Evolutionary conservation across 2,888 invertebrate species (phyloP), one percentile per base, ranked within the genome.

Genomic region (Platypus cylindrus): DNA sequence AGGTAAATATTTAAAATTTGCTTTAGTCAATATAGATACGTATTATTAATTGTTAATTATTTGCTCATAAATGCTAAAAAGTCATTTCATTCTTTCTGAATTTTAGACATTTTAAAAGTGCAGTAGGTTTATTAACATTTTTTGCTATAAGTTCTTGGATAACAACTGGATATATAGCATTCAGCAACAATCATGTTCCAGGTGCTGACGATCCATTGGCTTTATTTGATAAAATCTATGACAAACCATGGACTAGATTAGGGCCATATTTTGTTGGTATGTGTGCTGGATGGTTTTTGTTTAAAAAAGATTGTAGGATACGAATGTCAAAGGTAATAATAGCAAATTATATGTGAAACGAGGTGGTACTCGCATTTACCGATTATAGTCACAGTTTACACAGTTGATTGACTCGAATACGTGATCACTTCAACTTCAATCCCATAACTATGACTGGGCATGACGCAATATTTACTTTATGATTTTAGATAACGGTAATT

Each of bases 241-340:
- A 86, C 62, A 87, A 86, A 59, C 86, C 86, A 1, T 87, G 86
- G 84, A 86, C 86, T 0, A 62, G 86, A 37, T 62, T 86, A 9
- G 86, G 86, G 0, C 86, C 86, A 0, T 87, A 86, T 58, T 64
- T 86, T 2, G 77, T 86, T 33, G 86, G 86, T 45, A 86, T 87
- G 83, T 68, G 74, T 12, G 76, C 78, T 1, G 86, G 86, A 0
- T 87, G 85, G 77, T 72, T 80, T 41, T 65, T 87, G 13, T 86
- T 82, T 58, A 82, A 82, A 61, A 84, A 80, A 16, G 78, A 84
- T 55, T 75, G 83, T 58, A 77, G 77, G 58, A 73, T 86, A 12
- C 69, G 72, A 42, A 75, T 86, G 71, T 72, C 70, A 18, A 75
- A 70, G 66, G 79, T 80, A 52, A 37, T 5, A 9, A 32, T n/a